Evolutionary conservation across 2,113 vertebrate species (phyloP), one percentile per base, ranked within the genome.

Genomic region (Calyptomena viridis): DNA sequence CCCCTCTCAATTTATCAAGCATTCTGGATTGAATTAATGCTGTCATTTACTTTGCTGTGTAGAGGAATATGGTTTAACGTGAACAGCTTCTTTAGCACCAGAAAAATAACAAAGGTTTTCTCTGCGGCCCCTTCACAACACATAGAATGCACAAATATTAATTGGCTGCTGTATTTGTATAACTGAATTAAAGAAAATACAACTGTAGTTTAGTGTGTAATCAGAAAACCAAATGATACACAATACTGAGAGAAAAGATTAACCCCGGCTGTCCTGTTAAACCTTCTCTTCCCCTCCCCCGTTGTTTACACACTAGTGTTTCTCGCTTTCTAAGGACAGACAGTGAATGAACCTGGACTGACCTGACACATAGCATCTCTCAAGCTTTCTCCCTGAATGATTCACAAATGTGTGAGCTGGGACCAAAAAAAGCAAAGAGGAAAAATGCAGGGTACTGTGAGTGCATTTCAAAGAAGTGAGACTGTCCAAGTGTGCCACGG

Each of bases 311-410:
- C 50, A 50, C 37, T 58, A 60, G 33, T 20, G 39, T 95, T 91
- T 50, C 72, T 93, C 73, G 30, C 82, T 81, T 92, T 96, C 87
- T 90, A 78, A 94, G 92, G 95, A 89, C 77, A 37, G 42, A 78
- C 66, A 86, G 63, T 33, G 92, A 87, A 50, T 88, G 94, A 93
- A 96, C 95, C 93, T 91, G 87, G 58, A 71, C 46, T 86, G 81
- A 96, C 94, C 94, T 94, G 94, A 90, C 95, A 95, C 55, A 92
- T 5, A 94, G 86, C 73, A 91, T 90, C 77, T 88, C 95, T 85
- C 77, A 94, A 52, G 86, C 84, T 85, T 93, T 93, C 81, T 56
- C 75, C 78, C 56, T 58, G 58, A 67, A 79, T 49, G 76, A 89
- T 87, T 95, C 94, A 68, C 76, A 81, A 80, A 72, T 72, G 72